These are phyloP conservation scores for Hymenopus coronatus DNA, from an alignment of 2,888 invertebrate species.

Conservation along the genomic window DNA sequence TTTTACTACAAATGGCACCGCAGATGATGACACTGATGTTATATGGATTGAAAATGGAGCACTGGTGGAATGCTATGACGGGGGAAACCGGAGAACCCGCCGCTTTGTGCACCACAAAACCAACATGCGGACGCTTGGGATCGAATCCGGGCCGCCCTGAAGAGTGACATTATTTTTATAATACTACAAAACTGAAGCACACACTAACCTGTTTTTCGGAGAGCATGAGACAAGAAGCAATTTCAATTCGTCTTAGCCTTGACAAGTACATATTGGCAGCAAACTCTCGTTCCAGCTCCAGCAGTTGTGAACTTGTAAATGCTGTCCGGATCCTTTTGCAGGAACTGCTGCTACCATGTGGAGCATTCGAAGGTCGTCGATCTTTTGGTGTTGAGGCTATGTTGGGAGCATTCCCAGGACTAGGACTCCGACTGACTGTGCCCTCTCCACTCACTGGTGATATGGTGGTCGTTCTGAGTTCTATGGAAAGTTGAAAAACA, in stretches of 20 bases:
- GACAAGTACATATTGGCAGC: constrained; percentile 87
- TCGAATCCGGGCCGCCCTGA: too few relatives aligned
- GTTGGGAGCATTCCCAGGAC: neutral
- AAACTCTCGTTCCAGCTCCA: constrained; percentile 87
- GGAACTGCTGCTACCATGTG: constrained; percentile 52
- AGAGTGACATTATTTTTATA: too few relatives aligned
- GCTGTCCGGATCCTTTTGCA: constrained; percentile 90
- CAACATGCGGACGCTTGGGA: too few relatives aligned
- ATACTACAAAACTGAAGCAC: too few relatives aligned
- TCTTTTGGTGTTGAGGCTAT: neutral
- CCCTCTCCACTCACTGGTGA: neutral
- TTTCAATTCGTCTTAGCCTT: constrained; percentile 84
- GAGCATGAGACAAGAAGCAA: constrained; percentile 80
- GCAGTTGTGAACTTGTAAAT: constrained; percentile 84
- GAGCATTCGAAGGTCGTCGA: constrained; percentile 30
- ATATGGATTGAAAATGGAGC: too few relatives aligned
- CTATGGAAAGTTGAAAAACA: neutral
- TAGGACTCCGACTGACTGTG: neutral
- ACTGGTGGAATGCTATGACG: too few relatives aligned
- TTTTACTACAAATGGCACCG: too few relatives aligned
- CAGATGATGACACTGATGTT: too few relatives aligned
- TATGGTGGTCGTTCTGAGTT: neutral
- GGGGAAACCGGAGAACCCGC: too few relatives aligned
- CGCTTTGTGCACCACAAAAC: too few relatives aligned
- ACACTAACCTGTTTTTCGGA: constrained; percentile 90